Conservation (phyloP, 2,113 vertebrate species). For the Seriola aureovittata region DNA sequence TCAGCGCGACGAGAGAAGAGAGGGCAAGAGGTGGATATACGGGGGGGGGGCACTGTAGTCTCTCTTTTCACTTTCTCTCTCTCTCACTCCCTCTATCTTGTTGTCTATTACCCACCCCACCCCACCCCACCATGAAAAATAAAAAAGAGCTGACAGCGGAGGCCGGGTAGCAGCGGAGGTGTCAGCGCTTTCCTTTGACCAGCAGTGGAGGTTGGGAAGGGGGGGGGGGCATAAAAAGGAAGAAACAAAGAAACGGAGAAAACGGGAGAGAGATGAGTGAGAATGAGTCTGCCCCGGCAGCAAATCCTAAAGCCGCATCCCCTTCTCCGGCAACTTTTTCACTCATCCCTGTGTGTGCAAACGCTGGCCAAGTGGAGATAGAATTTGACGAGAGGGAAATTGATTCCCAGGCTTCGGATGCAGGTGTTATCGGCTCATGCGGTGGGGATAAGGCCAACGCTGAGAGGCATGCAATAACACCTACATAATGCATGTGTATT, state of each 20-base stretch:
- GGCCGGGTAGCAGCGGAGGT: constrained; percentile 74
- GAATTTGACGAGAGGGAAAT: constrained; percentile 84
- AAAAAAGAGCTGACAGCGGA: constrained; percentile 83
- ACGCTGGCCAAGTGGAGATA: constrained; percentile 73
- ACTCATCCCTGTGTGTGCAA: constrained; percentile 54
- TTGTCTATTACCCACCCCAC: constrained; percentile 12
- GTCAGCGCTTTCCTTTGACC: constrained; percentile 85
- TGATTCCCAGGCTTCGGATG: constrained; percentile 81
- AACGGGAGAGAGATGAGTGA: constrained; percentile 41
- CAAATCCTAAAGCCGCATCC: constrained; percentile 55
- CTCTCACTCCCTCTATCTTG: background rate
- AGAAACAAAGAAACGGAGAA: constrained; percentile 52
- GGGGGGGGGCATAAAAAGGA: constrained; percentile 53
- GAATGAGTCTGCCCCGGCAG: constrained; percentile 65
- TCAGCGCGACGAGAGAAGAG: constrained; percentile 65
- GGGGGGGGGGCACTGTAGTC: constrained; percentile 2
- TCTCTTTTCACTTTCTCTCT: constrained; percentile 23
- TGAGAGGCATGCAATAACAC: constrained; percentile 60
- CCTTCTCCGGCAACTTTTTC: constrained; percentile 65
- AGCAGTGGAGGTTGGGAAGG: constrained; percentile 43
- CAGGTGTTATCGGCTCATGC: constrained; percentile 76
- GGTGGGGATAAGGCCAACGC: constrained; percentile 54
- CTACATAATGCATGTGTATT: constrained; percentile 56
- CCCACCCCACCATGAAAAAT: constrained; percentile 50
- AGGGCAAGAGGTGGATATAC: constrained; percentile 61